Evolutionary conservation across 2,888 invertebrate species (phyloP).

Genomic region (Mylabris sibirica): DNA sequence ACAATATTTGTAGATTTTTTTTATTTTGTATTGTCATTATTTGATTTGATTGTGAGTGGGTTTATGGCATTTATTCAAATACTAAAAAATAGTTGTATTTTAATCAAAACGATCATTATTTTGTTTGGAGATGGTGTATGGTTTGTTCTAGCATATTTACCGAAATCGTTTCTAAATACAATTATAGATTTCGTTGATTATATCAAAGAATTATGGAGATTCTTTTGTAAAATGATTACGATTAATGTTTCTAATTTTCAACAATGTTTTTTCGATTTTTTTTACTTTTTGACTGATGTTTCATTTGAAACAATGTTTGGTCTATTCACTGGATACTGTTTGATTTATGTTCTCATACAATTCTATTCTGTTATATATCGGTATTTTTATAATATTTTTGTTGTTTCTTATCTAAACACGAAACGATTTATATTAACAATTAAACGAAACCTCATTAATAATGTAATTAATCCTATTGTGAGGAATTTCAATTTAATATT

Average conservation of each 20-base stretch:
- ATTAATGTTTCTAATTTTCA: background rate
- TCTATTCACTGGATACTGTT: constrained; percentile 44
- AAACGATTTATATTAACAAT: background rate
- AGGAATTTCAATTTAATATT: background rate
- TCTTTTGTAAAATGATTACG: background rate
- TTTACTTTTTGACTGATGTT: constrained; percentile 51
- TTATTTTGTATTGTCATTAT: constrained; percentile 8
- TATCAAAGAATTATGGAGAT: constrained; percentile 22
- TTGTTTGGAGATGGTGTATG: constrained; percentile 52
- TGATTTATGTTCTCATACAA: constrained; percentile 47
- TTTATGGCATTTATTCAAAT: background rate
- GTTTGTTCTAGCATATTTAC: constrained; percentile 50
- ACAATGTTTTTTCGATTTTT: constrained; percentile 27
- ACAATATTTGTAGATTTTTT: background rate
- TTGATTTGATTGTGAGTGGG: constrained; percentile 16
- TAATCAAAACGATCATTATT: constrained; percentile 45
- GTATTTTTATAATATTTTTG: constrained; percentile 30
- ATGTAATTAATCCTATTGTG: background rate
- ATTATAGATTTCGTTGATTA: constrained; percentile 13
- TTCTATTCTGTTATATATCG: constrained; percentile 45
- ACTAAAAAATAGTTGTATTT: constrained; percentile 37
- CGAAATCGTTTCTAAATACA: constrained; percentile 43
- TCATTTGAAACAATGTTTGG: constrained; percentile 51
- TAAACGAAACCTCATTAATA: background rate
- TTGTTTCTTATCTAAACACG: constrained; percentile 11